A percentile compares a stretch with the other conserved stretches of the same genome.
Evolutionary conservation across 2,797 vertebrate species (phyloP).

Genomic region (Pipistrellus pygmaeus): DNA sequence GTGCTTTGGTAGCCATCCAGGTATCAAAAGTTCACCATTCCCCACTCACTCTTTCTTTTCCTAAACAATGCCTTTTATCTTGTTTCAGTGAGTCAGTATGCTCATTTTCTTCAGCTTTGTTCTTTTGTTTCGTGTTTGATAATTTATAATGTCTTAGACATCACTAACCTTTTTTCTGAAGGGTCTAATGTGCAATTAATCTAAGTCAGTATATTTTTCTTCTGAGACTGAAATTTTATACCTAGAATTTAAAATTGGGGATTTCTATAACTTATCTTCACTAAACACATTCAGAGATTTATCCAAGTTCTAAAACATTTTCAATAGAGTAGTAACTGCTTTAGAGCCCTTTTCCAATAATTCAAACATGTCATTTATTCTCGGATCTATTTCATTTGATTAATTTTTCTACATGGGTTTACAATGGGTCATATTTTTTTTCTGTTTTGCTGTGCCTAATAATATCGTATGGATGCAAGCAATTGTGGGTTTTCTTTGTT

Average conservation of each 20-base stretch:
- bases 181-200: neutral
- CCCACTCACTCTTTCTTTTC: neutral
- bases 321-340: neutral
- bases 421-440: neutral
- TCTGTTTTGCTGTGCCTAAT: neutral
- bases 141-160: neutral
- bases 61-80: neutral
- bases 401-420: neutral
- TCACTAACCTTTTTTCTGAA: neutral
- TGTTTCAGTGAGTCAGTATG: neutral
- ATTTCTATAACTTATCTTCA: neutral
- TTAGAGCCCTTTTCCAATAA: neutral
- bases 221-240: neutral
- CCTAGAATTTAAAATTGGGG: neutral
- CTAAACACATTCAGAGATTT: neutral
- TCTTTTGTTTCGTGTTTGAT: neutral
- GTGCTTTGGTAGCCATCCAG: neutral
- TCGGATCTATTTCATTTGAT: neutral
- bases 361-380: neutral
- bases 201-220: neutral
- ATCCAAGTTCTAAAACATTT: neutral
- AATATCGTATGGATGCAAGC: neutral
- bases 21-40: neutral
- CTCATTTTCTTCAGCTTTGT: neutral
- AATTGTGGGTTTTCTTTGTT: neutral